Evolutionary conservation across 2,888 invertebrate species (phyloP), one percentile per base, ranked within the genome.

Genomic region (Ormyrus nitidulus): DNA sequence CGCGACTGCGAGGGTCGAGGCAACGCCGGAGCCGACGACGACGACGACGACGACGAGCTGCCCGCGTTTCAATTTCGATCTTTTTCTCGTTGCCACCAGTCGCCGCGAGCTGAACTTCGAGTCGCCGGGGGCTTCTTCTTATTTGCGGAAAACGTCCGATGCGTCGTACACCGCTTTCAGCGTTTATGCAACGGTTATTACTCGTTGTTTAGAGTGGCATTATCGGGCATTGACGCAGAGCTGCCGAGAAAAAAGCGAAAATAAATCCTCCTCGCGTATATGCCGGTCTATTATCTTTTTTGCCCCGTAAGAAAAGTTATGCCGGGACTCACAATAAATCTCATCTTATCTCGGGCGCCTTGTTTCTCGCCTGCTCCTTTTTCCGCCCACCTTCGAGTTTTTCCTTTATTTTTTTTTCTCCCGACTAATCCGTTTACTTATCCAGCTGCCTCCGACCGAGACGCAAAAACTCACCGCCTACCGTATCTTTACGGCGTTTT

Each of bases 401-500:
- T 34, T 34, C 46, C 69, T 54, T 62, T 62, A n/a, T 72, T 13
- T 66, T 62, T 72, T 6, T 49, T n/a, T 19, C 46, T 69, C 46
- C 7, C 68, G 11, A 56, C 53, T 72, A 65, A 71, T 72, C 71
- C 71, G 72, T 72, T 78, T 78, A 78, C 66, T 66, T 66, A 72
- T 77, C 65, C 66, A n/a, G n/a, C 46, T 64, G 65, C 34, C 70
- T 64, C 58, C 13, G 56, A 34, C 19, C 54, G 49, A 44, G 49
- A 10, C 5, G 44, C 61, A 77, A 77, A 68, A 77, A 70, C 56
- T 77, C 77, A 48, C 49, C 68, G 58, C 59, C 5, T 48, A 34
- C n/a, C 1, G 19, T 66, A 9, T 53, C 10, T 19, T 11, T 9
- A n/a, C 5, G 53, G 7, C 5, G 34, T 34, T 34, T 34, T 34